Conservation (phyloP, 1,140 invertebrate species). For the Aplysia californica region DNA sequence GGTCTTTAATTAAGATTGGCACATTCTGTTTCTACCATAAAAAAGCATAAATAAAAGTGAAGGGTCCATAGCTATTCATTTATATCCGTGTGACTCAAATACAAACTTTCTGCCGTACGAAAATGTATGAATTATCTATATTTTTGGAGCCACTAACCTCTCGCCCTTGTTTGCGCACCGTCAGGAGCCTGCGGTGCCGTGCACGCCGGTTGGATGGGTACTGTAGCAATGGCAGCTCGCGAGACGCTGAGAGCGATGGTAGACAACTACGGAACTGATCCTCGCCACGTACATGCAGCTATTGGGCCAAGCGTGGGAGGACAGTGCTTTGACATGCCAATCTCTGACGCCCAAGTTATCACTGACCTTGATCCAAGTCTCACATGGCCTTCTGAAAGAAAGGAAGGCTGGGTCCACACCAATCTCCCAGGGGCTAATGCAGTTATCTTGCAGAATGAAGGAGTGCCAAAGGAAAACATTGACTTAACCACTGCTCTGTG, state of each 20-base stretch:
- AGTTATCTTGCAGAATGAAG: constrained; percentile 34
- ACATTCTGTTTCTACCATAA: too few relatives aligned
- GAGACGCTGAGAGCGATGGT: constrained; percentile 38
- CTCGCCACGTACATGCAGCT: constrained; percentile 34
- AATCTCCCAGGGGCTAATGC: constrained; percentile 39
- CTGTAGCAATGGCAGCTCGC: constrained; percentile 28
- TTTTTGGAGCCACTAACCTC: too few relatives aligned
- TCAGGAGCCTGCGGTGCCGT: constrained; percentile 37
- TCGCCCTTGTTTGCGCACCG: too few relatives aligned
- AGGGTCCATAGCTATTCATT: too few relatives aligned
- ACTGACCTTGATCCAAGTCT: constrained; percentile 30
- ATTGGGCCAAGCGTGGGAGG: constrained; percentile 39
- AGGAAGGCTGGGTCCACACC: constrained; percentile 25
- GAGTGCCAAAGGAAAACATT: constrained; percentile 38
- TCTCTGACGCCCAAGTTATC: constrained; percentile 26
- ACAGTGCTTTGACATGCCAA: constrained; percentile 35
- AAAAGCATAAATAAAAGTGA: too few relatives aligned
- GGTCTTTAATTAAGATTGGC: too few relatives aligned
- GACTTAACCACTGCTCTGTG: constrained; percentile 34
- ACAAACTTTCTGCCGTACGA: too few relatives aligned
- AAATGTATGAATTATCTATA: too few relatives aligned
- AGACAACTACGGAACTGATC: constrained; percentile 29
- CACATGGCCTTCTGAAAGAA: neutral
- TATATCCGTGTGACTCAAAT: too few relatives aligned
- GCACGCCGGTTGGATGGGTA: constrained; percentile 51